Percentiles rank a stretch among this genome's conserved stretches.
These are phyloP conservation scores for Meriones unguiculatus DNA, from an alignment of 2,113 vertebrate species.

Conservation along the genomic window DNA sequence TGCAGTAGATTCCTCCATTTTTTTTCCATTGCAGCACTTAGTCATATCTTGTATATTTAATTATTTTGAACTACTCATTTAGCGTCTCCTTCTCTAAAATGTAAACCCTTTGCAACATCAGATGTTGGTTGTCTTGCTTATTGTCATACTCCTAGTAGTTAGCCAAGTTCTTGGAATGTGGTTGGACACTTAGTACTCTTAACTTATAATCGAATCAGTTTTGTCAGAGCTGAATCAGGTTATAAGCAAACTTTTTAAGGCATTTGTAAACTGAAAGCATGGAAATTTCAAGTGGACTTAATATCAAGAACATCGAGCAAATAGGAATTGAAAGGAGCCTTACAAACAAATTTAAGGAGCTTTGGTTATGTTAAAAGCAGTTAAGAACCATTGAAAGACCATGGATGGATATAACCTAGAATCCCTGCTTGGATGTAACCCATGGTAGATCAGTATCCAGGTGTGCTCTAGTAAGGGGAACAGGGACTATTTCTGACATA, in stretches of 20 bases:
- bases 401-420: too few relatives aligned
- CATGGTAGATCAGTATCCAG: too few relatives aligned
- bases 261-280: neutral
- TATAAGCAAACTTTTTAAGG: conserved; percentile 9
- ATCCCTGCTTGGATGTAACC: too few relatives aligned
- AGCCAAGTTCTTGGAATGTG: neutral
- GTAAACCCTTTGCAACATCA: neutral
- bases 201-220: neutral
- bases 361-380: conserved; percentile 17
- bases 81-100: neutral
- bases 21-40: neutral
- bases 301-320: conserved; percentile 23
- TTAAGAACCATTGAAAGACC: neutral
- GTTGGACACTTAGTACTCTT: neutral
- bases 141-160: neutral
- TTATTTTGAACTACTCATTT: neutral
- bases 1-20: neutral
- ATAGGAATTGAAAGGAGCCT: neutral
- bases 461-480: too few relatives aligned
- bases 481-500: too few relatives aligned
- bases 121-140: neutral
- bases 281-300: conserved; percentile 26
- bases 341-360: neutral
- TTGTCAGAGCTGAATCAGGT: neutral
- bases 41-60: conserved; percentile 17